These are phyloP conservation scores for Melitaea athalia DNA, from an alignment of 2,888 invertebrate species.

Conservation along the genomic window DNA sequence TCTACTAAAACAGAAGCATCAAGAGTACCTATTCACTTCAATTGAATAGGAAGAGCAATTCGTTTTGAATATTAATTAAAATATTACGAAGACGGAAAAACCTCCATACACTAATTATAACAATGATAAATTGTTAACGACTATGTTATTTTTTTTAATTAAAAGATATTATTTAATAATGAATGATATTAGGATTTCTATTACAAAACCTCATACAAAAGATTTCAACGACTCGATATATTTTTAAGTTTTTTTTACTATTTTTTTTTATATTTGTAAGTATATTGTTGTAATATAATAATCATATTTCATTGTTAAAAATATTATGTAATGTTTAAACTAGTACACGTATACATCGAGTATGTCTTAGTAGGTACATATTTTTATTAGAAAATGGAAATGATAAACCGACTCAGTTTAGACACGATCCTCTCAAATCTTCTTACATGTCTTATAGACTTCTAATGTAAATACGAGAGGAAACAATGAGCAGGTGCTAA, in stretches of 20 bases:
- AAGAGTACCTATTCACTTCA: not conserved
- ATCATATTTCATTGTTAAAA: no score
- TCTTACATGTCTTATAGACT: not conserved
- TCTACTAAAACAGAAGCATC: not conserved
- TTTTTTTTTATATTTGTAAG: no score
- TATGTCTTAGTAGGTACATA: no score
- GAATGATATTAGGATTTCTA: no score
- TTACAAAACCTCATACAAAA: conserved; percentile 25
- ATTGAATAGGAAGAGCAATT: conserved; percentile 4
- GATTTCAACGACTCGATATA: conserved; percentile 30
- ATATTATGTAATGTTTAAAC: no score
- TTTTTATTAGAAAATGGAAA: no score
- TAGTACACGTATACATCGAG: no score
- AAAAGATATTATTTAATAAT: not conserved
- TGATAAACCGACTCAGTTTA: not conserved
- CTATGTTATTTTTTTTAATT: not conserved
- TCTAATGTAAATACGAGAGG: not conserved
- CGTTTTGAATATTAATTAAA: conserved; percentile 5
- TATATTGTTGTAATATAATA: no score
- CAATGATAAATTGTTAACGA: not conserved
- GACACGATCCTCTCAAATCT: not conserved
- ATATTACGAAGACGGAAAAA: conserved; percentile 5
- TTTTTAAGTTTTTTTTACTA: no score
- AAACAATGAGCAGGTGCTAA: not conserved
- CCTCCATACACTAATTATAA: conserved; percentile 1